These are phyloP conservation scores for Dryobotodes eremita DNA, from an alignment of 2,888 invertebrate genomes.

Conservation along the genomic window DNA sequence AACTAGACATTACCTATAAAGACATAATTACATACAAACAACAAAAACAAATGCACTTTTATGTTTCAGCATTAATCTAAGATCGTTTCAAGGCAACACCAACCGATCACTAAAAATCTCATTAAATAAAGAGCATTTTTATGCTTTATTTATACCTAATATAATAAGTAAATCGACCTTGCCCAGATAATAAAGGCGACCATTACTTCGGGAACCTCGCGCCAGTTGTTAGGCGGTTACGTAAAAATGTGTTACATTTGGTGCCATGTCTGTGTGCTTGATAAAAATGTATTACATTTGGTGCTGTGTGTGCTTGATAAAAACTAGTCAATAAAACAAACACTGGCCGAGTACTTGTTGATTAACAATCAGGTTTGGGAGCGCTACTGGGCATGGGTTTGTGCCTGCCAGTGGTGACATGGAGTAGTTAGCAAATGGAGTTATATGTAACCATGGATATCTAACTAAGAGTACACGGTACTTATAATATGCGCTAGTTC, in stretches of 20 bases:
- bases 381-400: slow-evolving; percentile 63
- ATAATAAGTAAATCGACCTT: slow-evolving; percentile 77
- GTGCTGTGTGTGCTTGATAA: slow-evolving; percentile 74
- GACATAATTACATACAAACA: slow-evolving; percentile 37
- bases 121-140: slow-evolving; percentile 65
- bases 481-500: no score
- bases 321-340: slow-evolving; percentile 82
- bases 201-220: slow-evolving; percentile 83
- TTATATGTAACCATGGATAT: background rate
- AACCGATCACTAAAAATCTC: slow-evolving; percentile 56
- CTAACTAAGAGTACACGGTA: background rate
- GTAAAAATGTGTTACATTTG: slow-evolving; percentile 80
- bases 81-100: slow-evolving; percentile 53
- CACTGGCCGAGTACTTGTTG: slow-evolving; percentile 71
- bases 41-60: slow-evolving; percentile 32
- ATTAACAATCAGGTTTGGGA: slow-evolving; percentile 76
- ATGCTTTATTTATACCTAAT: slow-evolving; percentile 65
- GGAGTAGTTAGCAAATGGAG: slow-evolving; percentile 25
- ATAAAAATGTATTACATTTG: slow-evolving; percentile 78
- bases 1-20: slow-evolving; percentile 34
- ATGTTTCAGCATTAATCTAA: slow-evolving; percentile 40
- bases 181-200: slow-evolving; percentile 78
- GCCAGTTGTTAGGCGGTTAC: slow-evolving; percentile 82
- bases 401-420: slow-evolving; percentile 17
- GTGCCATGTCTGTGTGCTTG: slow-evolving; percentile 73